Evolutionary conservation across 2,797 vertebrate species (phyloP).

Genomic region (Anomalospiza imberbis): DNA sequence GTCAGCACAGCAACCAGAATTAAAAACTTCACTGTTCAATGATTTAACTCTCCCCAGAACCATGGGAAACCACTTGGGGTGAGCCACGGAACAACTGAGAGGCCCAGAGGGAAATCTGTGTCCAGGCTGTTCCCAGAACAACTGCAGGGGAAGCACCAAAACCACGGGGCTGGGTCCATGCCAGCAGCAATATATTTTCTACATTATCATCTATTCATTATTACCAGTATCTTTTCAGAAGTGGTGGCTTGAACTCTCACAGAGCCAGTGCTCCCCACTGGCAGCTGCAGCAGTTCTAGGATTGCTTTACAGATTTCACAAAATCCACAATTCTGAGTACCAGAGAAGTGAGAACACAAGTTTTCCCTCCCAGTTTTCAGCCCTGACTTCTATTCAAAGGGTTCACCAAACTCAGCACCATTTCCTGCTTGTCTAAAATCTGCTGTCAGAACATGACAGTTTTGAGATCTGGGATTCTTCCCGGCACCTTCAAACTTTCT

Average conservation of each 20-base stretch:
- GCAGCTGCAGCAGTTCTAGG: neutral
- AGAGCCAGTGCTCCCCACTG: fast-evolving
- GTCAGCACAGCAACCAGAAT: neutral
- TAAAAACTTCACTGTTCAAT: fast-evolving
- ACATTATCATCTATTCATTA: neutral
- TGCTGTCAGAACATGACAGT: neutral
- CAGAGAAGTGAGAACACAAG: neutral
- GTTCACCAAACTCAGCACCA: neutral
- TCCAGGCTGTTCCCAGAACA: neutral
- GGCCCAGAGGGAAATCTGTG: neutral
- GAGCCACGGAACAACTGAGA: neutral
- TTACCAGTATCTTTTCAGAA: fast-evolving
- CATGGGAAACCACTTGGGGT: fast-evolving
- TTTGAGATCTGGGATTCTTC: neutral
- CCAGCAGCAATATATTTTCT: fast-evolving
- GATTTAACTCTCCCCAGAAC: neutral
- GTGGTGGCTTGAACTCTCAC: fast-evolving
- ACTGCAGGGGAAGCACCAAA: neutral
- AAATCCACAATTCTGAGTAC: neutral
- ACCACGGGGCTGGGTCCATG: fast-evolving
- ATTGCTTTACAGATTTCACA: neutral
- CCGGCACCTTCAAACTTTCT: neutral
- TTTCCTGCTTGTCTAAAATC: neutral
- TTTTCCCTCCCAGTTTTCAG: neutral
- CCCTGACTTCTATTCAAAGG: neutral